Percentiles rank a stretch among this genome's conserved stretches.
Conservation (phyloP, 37 sponge, comb jelly and placozoan genomes). For the Halichondria panicea region DNA sequence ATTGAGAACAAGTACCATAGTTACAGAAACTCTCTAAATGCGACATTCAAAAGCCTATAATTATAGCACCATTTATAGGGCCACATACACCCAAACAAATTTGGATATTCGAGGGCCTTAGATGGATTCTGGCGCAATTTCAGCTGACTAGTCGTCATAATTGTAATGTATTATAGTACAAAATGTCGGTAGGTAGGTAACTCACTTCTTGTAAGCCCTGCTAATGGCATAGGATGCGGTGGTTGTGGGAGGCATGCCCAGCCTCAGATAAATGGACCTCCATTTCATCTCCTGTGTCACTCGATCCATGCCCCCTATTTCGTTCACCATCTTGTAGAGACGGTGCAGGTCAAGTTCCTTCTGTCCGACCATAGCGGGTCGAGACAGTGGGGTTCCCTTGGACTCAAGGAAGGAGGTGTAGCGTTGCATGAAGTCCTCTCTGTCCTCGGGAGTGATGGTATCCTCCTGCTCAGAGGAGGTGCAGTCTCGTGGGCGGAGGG, state of each 20-base stretch:
- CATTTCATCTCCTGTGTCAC: constrained; percentile 85
- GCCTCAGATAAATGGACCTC: constrained; percentile 68
- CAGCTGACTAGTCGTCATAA: too few species aligned
- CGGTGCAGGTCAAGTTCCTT: constrained; percentile 67
- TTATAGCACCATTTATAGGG: too few species aligned
- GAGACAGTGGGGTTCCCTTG: constrained; percentile 63
- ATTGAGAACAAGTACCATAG: too few species aligned
- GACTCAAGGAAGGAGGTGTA: constrained; percentile 55
- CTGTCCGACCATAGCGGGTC: constrained; percentile 63
- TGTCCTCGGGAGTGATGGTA: constrained; percentile 10
- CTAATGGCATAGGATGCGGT: constrained; percentile 54
- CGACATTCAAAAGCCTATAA: too few species aligned
- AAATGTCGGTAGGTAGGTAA: not conserved
- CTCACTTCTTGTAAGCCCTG: constrained; percentile 77
- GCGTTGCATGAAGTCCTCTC: constrained; percentile 48
- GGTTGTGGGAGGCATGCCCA: constrained; percentile 62
- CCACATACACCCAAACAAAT: too few species aligned
- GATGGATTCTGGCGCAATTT: too few species aligned
- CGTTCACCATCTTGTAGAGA: constrained; percentile 69
- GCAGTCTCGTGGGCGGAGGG: not conserved
- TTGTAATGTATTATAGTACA: too few species aligned
- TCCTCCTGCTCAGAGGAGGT: not conserved
- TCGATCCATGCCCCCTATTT: constrained; percentile 81
- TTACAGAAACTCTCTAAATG: too few species aligned
- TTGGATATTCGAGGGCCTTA: too few species aligned